phyloP scores from a whole-genome alignment of 2,797 vertebrate species.

The Crocodylus rhombifer region DNA sequence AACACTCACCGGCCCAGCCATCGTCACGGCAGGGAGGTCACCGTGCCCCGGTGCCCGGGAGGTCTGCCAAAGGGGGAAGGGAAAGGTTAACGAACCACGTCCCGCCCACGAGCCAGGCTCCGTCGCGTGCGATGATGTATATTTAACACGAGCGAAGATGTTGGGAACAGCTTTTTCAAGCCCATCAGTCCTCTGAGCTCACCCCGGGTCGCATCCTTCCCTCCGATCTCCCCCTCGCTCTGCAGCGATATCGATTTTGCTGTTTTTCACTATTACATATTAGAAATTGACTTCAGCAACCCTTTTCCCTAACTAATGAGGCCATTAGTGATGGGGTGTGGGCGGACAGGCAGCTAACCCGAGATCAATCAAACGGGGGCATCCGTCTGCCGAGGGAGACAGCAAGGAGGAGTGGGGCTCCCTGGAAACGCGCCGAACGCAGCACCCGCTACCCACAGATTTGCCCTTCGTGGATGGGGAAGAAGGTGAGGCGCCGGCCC shows the following conservation, averaged over 20 bases:
- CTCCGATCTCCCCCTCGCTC: neutral
- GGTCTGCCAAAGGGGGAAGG: fast-evolving
- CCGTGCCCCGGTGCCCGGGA: too few species aligned
- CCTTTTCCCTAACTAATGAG: slow-evolving; percentile 59
- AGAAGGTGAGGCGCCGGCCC: neutral
- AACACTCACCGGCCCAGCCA: neutral
- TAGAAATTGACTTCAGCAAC: slow-evolving; percentile 47
- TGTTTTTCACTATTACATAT: slow-evolving; percentile 2
- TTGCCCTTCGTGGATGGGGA: neutral
- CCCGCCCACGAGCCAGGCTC: neutral
- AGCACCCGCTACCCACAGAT: fast-evolving
- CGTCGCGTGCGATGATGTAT: neutral
- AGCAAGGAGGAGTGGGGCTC: fast-evolving
- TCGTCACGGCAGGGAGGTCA: too few species aligned
- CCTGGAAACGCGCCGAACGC: fast-evolving
- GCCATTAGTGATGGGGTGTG: slow-evolving; percentile 29
- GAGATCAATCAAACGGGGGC: neutral
- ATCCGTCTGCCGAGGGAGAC: neutral
- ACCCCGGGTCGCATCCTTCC: too few species aligned
- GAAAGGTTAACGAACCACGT: neutral
- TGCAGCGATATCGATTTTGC: slow-evolving; percentile 18
- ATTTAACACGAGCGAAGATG: neutral
- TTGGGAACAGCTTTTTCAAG: neutral
- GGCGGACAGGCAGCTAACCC: neutral
- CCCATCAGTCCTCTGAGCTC: neutral